Evolutionary conservation across 1,140 invertebrate species (phyloP), one percentile per base, ranked within the genome.

Genomic region (Diuraphis noxia): DNA sequence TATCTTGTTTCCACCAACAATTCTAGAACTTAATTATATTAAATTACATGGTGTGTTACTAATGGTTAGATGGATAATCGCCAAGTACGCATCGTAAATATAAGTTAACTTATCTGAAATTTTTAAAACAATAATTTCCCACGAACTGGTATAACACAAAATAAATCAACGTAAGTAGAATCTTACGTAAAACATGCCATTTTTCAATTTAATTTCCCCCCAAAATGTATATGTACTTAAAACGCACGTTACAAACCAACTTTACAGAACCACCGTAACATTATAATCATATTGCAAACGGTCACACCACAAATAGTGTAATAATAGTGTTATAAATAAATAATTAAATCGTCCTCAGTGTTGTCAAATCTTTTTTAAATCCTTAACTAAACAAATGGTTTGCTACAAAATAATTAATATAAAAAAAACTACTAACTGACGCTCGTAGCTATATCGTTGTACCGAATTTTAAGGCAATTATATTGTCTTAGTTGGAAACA

Each of bases 21-120:
- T 86, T 23, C 43, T 49, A 23, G 34, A 86, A 86, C 84, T 86
- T 86, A 86, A 86, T 86, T 86, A 19, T 19, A n/a, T 49, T 46
- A 86, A 86, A 86, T 86, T 41, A 34, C 84, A 86, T 86, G 84
- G 84, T 86, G 84, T 86, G 84, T 86, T 34, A 86, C 43, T 86
- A 86, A 86, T 86, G 7, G 30, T 85, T 85, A 49, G 43, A 86
- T 86, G 84, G 84, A 46, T 36, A 43, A 86, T 49, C 84, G 84
- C 84, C 84, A 86, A 86, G 43, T 86, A 86, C 34, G 25, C 43
- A 41, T 21, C n/a, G n/a, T 49, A 86, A 86, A 86, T 86, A 49
- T 34, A 49, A 86, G 49, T 49, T 36, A 25, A 86, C 19, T 49
- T 86, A 49, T 86, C 84, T 86, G n/a, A 49, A 46, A 86, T 86